Conservation (phyloP, 1,140 invertebrate genomes). For the Calosoma granatense region DNA sequence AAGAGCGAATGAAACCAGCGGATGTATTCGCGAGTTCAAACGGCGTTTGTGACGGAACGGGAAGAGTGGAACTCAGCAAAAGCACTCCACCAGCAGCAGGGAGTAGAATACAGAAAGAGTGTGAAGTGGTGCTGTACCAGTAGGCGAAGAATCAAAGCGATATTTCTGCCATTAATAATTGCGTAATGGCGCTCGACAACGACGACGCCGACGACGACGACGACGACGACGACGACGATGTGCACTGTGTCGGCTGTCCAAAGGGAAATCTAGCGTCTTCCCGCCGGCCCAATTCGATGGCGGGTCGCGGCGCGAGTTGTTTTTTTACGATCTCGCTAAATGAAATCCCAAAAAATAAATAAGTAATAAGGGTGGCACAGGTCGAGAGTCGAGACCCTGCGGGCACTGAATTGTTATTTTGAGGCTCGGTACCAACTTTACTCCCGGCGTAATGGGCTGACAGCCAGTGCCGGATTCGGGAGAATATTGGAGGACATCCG, state of each 20-base stretch:
- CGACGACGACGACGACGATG: no score
- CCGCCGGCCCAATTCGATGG: background rate
- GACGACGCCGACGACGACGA: no score
- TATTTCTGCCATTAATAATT: constrained; percentile 6
- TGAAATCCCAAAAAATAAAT: constrained; percentile 5
- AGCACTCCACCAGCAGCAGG: no score
- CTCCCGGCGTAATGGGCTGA: background rate
- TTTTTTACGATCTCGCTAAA: constrained; percentile 2
- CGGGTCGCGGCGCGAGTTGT: background rate
- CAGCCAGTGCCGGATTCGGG: background rate
- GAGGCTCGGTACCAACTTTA: background rate
- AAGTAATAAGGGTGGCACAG: background rate
- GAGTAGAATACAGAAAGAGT: background rate
- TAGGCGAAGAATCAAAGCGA: constrained; percentile 6
- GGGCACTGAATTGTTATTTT: background rate
- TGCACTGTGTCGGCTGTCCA: background rate
- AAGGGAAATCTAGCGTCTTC: background rate
- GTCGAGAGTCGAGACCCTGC: background rate
- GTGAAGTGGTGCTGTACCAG: background rate
- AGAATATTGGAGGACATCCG: background rate
- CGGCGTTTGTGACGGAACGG: background rate
- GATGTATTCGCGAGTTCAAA: background rate
- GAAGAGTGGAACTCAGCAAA: background rate
- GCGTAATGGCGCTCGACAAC: background rate
- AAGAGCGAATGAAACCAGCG: background rate